Base-by-base conservation (phyloP, 2,113 vertebrate genomes). In the Jaculus jaculus region DNA sequence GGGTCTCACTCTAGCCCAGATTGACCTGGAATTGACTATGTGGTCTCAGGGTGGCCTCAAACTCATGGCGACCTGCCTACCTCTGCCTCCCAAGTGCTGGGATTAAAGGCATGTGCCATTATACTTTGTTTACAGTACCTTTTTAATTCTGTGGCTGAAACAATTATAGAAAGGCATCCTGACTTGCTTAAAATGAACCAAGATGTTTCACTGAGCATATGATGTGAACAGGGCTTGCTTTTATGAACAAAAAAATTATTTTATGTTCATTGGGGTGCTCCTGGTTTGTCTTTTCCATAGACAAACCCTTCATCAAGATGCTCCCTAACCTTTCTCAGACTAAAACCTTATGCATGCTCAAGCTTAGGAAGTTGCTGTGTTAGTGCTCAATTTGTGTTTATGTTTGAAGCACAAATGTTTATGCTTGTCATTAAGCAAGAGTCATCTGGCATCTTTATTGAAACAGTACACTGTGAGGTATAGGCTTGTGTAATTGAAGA, bases 361-460 rank as follows among this genome's bases (percentile, higher is more conserved):
- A 17, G 26, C 28, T 32, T 77, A 69, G 60, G 39, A 58, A 77
- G 17, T 85, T 82, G 34, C 16, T 5, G 9, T 61, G 63, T 89
- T 89, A 83, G 68, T 71, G 60, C 51, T 87, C 93, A 69, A 26
- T 58, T 54, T 47, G 30, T 58, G n/a, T 69, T 58, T 96, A 34
- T 90, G 18, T n/a, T 89, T 39, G 60, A 83, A 75, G 66, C 66
- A 87, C 2, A 16, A 54, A 54, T 54, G 65, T 84, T 95, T 89
- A 15, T 80, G 58, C 51, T 69, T 51, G 18, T 80, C 18, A 32
- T 85, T 91, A 74, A 69, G 82, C 47, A 81, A 63, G 65, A 68
- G 80, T 88, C 91, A 88, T 24, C 42, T 92, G 72, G 32, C 7
- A 16, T 81, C 37, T 94, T 87, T 72, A 91, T 85, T 65, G 90